Evolutionary conservation across 2,113 vertebrate species (phyloP), one percentile per base, ranked within the genome.

Genomic region (Piaya cayana): DNA sequence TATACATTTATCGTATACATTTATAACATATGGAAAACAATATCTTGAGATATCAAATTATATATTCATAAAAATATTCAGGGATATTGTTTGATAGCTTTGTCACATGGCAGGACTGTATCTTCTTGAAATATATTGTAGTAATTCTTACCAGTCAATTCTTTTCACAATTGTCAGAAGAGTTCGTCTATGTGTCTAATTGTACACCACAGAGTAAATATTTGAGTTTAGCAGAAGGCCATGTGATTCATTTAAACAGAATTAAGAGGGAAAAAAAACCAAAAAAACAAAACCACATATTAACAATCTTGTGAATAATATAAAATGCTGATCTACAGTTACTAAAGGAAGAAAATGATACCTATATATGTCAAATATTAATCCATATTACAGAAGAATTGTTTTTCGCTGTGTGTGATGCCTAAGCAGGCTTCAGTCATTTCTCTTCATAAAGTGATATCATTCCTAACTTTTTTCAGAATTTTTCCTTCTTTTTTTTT

Each of bases 221-320:
- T 14, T 56, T 45, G 15, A 0, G 4, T 67, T 63, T 75, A 59
- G 27, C 4, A 32, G 21, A 56, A 72, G 17, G 62, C 12, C 34
- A 15, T 3, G 43, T 6, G 13, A 60, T 39, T 0, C 75, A 55
- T 71, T 87, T 59, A 72, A 56, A 11, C 1, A 64, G 27, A 55
- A 56, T 60, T 43, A 47, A 49, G 14, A 78, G n/a, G n/a, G n/a
- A n/a, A n/a, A n/a, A n/a, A n/a, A n/a, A n/a, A n/a, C n/a, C n/a
- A n/a, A 6, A 13, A 27, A 69, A 10, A 3, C 0, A 8, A 8
- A 2, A 18, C n/a, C n/a, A n/a, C n/a, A n/a, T 9, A 1, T 2
- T 75, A 78, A 18, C 2, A 58, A 45, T 45, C 22, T 34, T 29
- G 7, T 63, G 32, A 52, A 63, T 36, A 30, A 55, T 42, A 37